A percentile compares a stretch with the other conserved stretches of the same genome.
Evolutionary conservation across 2,797 vertebrate species (phyloP).

Genomic region (Hydrocynus forskahlii): DNA sequence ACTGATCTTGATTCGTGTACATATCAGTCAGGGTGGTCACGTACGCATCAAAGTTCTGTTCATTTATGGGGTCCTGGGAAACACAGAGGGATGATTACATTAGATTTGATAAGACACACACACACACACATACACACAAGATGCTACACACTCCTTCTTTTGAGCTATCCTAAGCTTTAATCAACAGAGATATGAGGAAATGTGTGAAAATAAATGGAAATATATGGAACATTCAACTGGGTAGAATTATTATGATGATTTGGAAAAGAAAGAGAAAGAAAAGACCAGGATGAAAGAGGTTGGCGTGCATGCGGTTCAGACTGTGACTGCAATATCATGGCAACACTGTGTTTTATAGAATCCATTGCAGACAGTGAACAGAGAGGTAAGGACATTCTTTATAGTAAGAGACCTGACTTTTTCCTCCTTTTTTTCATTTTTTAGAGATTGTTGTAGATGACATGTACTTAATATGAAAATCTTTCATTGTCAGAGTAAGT

Average conservation of each 20-base stretch:
- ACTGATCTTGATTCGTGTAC: conserved; percentile 98
- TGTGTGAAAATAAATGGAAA: conserved; percentile 1
- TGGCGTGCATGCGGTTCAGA: neutral
- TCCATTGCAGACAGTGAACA: neutral
- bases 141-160: neutral
- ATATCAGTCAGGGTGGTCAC: conserved; percentile 99
- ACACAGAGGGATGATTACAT: conserved; percentile 35
- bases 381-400: no score
- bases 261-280: neutral
- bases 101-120: neutral
- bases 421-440: no score
- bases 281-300: neutral
- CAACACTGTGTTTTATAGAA: conserved; percentile 14
- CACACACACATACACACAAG: neutral
- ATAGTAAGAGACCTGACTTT: no score
- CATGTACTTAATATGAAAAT: no score
- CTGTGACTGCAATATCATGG: conserved; percentile 42
- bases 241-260: neutral
- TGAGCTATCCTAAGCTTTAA: neutral
- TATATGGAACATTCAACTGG: neutral
- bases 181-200: neutral
- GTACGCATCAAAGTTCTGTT: conserved; percentile 99
- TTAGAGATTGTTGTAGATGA: no score
- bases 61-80: conserved; percentile 94
- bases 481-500: no score